Evolutionary conservation across 2,113 vertebrate species (phyloP).

Genomic region (Urocynchramus pylzowi): DNA sequence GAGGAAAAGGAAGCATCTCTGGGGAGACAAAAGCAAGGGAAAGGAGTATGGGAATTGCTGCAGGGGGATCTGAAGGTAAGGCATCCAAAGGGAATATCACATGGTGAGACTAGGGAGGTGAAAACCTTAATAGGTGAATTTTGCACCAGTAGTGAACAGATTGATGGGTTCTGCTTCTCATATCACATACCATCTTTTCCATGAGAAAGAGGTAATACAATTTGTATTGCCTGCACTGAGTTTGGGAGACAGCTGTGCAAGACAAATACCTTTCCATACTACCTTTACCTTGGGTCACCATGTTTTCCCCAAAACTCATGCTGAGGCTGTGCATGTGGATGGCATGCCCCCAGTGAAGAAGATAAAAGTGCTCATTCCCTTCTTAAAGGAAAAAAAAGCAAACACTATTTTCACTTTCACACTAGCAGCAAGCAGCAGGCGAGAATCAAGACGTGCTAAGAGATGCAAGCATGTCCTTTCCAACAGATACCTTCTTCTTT

Average conservation of each 20-base stretch:
- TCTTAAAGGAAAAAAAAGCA: slow-evolving; percentile 28
- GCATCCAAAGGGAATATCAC: background rate
- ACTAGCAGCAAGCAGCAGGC: slow-evolving; percentile 78
- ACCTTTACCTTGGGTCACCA: background rate
- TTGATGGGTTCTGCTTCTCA: background rate
- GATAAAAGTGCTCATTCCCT: slow-evolving; percentile 28
- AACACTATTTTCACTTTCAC: slow-evolving; percentile 65
- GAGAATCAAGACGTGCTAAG: slow-evolving; percentile 67
- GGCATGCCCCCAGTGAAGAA: background rate
- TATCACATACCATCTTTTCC: background rate
- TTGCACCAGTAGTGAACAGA: background rate
- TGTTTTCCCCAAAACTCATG: background rate
- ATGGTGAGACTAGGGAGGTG: background rate
- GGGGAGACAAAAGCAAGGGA: background rate
- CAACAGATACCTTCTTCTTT: slow-evolving; percentile 90
- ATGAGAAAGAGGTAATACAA: background rate
- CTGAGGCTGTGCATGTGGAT: background rate
- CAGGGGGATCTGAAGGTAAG: background rate
- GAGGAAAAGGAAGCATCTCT: background rate
- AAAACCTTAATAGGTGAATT: background rate
- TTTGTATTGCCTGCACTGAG: background rate
- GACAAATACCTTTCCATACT: background rate
- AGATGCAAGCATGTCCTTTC: slow-evolving; percentile 71
- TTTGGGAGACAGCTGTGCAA: background rate
- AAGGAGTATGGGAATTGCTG: background rate